Conservation (phyloP, 2,888 invertebrate genomes). For the Didymodactylos carnosus region DNA sequence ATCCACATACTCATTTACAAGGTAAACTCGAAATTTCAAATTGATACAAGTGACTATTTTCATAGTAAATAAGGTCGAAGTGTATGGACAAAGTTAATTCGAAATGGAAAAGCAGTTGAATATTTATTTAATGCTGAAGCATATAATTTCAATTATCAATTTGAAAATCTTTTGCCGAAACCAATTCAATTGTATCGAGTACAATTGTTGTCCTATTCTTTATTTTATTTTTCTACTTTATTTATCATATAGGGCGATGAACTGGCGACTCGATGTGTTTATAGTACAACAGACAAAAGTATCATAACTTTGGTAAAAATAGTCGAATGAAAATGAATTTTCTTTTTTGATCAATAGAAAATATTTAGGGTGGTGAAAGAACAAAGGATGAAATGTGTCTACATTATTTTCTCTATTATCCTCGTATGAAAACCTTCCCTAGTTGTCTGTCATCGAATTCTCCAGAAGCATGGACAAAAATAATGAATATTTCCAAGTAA, state of each 20-base stretch:
- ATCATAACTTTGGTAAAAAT: slow-evolving; percentile 1
- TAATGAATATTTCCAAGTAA: background rate
- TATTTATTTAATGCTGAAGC: slow-evolving; percentile 1
- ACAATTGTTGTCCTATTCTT: background rate
- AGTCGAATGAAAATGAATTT: background rate
- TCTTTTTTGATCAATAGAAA: background rate
- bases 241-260: slow-evolving; percentile 5
- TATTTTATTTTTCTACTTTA: background rate
- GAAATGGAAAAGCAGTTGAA: background rate
- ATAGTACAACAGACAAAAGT: background rate
- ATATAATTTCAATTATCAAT: slow-evolving; percentile 12
- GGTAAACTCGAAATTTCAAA: background rate
- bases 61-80: background rate
- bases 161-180: background rate
- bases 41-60: background rate
- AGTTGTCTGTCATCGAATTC: background rate
- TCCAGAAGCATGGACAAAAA: background rate
- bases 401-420: slow-evolving; percentile 5
- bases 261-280: slow-evolving; percentile 6
- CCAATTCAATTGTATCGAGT: background rate
- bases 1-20: background rate
- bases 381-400: slow-evolving; percentile 11
- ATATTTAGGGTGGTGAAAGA: slow-evolving; percentile 4
- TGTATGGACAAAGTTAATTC: slow-evolving; percentile 6
- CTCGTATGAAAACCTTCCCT: background rate